phyloP scores from a whole-genome alignment of 2,113 vertebrate genomes.

The Prionailurus bengalensis region DNA sequence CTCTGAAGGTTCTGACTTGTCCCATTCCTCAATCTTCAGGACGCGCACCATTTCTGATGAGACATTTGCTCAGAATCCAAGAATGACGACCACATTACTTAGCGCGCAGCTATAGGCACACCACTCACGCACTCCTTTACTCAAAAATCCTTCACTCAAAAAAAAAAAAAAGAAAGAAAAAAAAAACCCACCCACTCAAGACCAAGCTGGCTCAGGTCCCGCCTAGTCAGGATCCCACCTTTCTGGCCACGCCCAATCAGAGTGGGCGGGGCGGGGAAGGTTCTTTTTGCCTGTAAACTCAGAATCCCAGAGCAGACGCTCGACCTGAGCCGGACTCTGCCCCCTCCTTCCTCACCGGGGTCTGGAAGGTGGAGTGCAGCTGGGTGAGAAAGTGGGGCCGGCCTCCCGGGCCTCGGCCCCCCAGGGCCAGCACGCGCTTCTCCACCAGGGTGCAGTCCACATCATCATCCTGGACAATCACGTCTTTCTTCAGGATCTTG shows the following conservation, averaged over 20 bases:
- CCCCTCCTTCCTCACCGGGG: conserved; percentile 87
- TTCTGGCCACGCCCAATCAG: neutral
- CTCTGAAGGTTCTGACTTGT: neutral
- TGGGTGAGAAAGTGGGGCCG: conserved; percentile 95
- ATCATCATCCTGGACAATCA: conserved; percentile 96
- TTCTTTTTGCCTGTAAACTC: neutral
- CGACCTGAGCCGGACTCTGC: accelerated
- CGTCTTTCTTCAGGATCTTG: conserved; percentile 96
- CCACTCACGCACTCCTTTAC: neutral
- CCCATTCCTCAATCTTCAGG: neutral
- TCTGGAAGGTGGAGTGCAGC: conserved; percentile 95
- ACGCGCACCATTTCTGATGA: neutral
- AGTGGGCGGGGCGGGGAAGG: neutral
- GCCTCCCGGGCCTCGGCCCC: conserved; percentile 85
- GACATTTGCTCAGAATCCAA: neutral
- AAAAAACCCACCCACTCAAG: neutral
- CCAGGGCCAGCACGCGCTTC: conserved; percentile 93
- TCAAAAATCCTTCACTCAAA: neutral
- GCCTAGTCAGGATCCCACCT: accelerated
- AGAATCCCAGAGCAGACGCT: neutral
- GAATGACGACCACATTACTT: neutral
- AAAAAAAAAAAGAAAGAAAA: too few species aligned
- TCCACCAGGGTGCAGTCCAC: conserved; percentile 97
- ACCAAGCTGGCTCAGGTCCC: neutral
- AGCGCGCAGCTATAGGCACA: neutral